Evolutionary conservation across 2,797 vertebrate species (phyloP).

Genomic region (Typhlichthys eigenmanni): DNA sequence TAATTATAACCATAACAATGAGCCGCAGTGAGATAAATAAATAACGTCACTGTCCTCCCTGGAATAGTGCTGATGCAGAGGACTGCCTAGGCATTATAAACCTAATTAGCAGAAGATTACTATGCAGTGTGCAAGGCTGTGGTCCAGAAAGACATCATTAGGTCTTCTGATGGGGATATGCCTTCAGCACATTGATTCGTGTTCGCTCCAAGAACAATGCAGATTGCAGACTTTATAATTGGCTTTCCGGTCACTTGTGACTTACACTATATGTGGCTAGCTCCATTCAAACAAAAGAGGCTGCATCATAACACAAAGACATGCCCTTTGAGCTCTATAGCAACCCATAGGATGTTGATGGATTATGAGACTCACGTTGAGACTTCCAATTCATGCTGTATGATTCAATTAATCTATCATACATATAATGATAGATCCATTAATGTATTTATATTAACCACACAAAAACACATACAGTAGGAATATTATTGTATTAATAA

Average conservation of each 20-base stretch:
- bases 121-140: slow-evolving; percentile 84
- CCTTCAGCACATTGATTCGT: slow-evolving; percentile 85
- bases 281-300: slow-evolving; percentile 69
- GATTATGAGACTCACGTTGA: slow-evolving; percentile 51
- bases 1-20: slow-evolving; percentile 79
- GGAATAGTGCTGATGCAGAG: slow-evolving; percentile 81
- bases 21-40: slow-evolving; percentile 78
- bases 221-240: slow-evolving; percentile 86
- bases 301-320: slow-evolving; percentile 56
- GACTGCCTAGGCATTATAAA: slow-evolving; percentile 85
- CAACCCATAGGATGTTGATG: slow-evolving; percentile 50
- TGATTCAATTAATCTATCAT: slow-evolving; percentile 16
- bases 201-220: slow-evolving; percentile 83
- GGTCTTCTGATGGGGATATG: slow-evolving; percentile 86
- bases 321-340: slow-evolving; percentile 53
- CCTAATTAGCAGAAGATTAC: slow-evolving; percentile 88
- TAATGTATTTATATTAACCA: slow-evolving; percentile 1
- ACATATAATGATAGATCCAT: slow-evolving; percentile 8
- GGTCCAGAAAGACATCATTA: slow-evolving; percentile 87
- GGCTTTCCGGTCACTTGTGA: slow-evolving; percentile 80
- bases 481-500: slow-evolving; percentile 5
- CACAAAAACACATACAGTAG: neutral
- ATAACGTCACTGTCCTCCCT: slow-evolving; percentile 77
- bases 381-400: slow-evolving; percentile 21
- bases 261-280: slow-evolving; percentile 65